Percentiles rank a stretch among this genome's conserved stretches.
Evolutionary conservation across 2,888 invertebrate species (phyloP).

Genomic region (Brachyopa scutellaris): DNA sequence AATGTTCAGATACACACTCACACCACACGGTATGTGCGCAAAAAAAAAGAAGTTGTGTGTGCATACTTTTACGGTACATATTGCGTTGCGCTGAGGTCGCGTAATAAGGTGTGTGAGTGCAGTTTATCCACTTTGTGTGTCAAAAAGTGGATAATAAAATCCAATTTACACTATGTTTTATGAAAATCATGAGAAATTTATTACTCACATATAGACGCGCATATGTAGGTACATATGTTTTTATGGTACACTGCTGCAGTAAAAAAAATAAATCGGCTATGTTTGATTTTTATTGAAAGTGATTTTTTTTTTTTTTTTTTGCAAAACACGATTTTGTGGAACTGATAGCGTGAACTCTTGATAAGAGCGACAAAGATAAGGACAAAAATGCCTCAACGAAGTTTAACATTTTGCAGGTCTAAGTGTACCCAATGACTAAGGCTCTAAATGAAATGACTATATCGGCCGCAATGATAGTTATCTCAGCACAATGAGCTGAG

Average conservation of each 20-base stretch:
- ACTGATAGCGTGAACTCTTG: constrained; percentile 48
- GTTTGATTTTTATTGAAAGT: constrained; percentile 64
- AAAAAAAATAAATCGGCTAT: constrained; percentile 36
- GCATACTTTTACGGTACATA: no score
- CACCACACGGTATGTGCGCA: constrained; percentile 47
- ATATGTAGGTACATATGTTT: constrained; percentile 29
- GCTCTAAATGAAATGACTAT: constrained; percentile 9
- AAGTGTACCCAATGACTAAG: constrained; percentile 40
- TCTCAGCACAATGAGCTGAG: constrained; percentile 46
- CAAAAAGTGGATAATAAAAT: constrained; percentile 49
- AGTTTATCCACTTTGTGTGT: constrained; percentile 62
- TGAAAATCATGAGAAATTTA: constrained; percentile 69
- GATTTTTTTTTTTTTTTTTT: constrained; percentile 26
- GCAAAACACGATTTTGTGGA: no score
- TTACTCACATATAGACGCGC: constrained; percentile 33
- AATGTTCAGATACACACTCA: constrained; percentile 41
- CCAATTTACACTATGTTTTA: constrained; percentile 68
- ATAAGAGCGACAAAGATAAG: constrained; percentile 51
- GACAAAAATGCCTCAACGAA: not conserved
- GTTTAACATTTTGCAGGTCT: constrained; percentile 32
- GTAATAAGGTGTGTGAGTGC: constrained; percentile 70
- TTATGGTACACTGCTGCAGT: constrained; percentile 24
- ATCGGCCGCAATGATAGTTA: constrained; percentile 28
- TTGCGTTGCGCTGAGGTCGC: not conserved
- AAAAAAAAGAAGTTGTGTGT: constrained; percentile 8